phyloP scores from a whole-genome alignment of 2,797 vertebrate species.

The Microchirus variegatus region DNA sequence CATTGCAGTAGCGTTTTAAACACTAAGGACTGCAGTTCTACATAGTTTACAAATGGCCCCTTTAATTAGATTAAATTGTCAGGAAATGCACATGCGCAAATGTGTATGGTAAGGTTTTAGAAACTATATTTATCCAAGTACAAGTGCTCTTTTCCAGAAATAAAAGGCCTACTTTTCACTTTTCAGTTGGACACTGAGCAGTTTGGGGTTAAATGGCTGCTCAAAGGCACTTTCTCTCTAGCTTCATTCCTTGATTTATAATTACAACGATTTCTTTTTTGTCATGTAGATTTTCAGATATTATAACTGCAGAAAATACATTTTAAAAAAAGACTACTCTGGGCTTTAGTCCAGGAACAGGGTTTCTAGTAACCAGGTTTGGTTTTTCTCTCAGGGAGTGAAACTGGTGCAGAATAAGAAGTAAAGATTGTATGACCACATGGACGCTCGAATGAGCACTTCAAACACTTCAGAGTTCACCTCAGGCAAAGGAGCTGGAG shows the following conservation, averaged over 20 bases:
- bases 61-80: constrained; percentile 14
- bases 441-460: constrained; percentile 31
- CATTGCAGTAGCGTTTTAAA: no score
- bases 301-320: neutral
- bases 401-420: constrained; percentile 20
- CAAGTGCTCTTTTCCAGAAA: neutral
- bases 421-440: constrained; percentile 16
- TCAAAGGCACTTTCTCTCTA: neutral
- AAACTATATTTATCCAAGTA: neutral
- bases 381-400: neutral
- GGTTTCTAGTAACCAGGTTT: constrained; percentile 1
- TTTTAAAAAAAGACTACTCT: neutral
- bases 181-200: neutral
- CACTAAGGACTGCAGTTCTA: no score
- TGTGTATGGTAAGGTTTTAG: constrained; percentile 7
- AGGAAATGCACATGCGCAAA: constrained; percentile 1
- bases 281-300: neutral
- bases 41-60: no score
- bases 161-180: neutral
- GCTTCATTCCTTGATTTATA: no score
- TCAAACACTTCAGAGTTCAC: constrained; percentile 35
- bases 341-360: neutral
- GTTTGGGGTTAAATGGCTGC: neutral
- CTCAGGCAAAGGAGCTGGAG: constrained; percentile 44
- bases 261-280: no score